These are phyloP conservation scores for Dendropsophus ebraccatus DNA, from an alignment of 2,113 vertebrate species.

Conservation along the genomic window DNA sequence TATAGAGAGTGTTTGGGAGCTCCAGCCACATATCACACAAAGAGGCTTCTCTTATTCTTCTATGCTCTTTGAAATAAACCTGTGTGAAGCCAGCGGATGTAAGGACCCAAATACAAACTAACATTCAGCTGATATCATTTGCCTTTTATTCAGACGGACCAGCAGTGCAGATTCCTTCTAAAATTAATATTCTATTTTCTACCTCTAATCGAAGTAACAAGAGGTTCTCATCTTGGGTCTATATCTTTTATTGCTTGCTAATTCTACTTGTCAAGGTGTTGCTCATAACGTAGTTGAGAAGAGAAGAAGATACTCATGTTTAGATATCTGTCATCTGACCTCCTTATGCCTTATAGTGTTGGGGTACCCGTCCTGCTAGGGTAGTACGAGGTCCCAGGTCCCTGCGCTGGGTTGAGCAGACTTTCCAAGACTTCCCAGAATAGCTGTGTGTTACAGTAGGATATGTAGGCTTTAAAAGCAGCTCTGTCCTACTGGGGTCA, in stretches of 20 bases:
- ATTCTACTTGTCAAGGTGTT: neutral
- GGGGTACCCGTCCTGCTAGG: too few relatives aligned
- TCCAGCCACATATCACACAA: neutral
- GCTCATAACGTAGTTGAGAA: too few relatives aligned
- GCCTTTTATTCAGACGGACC: neutral
- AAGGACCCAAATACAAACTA: neutral
- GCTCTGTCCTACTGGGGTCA: too few relatives aligned
- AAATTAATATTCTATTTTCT: neutral
- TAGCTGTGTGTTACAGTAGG: too few relatives aligned
- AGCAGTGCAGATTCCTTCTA: neutral
- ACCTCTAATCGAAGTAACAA: neutral
- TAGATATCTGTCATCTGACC: too few relatives aligned
- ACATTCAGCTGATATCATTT: neutral
- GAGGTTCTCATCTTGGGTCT: neutral
- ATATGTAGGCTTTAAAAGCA: too few relatives aligned
- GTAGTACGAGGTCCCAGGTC: too few relatives aligned
- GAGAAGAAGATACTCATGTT: too few relatives aligned
- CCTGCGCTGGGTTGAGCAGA: too few relatives aligned
- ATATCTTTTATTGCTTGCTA: neutral
- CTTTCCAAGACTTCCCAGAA: too few relatives aligned
- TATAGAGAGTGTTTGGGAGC: neutral
- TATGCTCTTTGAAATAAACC: neutral
- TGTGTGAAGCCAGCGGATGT: neutral
- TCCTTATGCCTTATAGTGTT: too few relatives aligned
- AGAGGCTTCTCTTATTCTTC: neutral